These are phyloP conservation scores for Oncorhynchus kisutch DNA, from an alignment of 2,113 vertebrate species.

Conservation along the genomic window DNA sequence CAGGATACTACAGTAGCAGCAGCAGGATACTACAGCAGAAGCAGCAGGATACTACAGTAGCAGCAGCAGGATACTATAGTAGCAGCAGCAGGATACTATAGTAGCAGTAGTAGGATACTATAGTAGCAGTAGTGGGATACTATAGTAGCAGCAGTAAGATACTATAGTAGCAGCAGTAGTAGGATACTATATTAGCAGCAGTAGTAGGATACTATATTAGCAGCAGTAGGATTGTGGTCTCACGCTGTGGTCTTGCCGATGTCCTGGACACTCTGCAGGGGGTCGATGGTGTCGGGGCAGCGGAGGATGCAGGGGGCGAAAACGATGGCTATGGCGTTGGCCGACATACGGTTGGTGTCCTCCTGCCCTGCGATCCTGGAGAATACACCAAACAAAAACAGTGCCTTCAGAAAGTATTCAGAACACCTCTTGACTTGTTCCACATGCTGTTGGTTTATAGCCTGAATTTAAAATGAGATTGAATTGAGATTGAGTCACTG, in stretches of 20 bases:
- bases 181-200: neutral
- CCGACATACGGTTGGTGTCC: constrained; percentile 97
- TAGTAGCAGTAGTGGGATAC: neutral
- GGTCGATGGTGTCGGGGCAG: constrained; percentile 91
- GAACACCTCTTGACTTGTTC: no score
- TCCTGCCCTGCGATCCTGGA: constrained; percentile 91
- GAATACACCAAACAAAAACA: constrained; percentile 11
- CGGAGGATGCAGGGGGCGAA: constrained; percentile 98
- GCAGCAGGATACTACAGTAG: no score
- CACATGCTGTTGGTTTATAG: no score
- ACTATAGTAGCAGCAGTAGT: no score
- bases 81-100: neutral
- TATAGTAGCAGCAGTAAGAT: neutral
- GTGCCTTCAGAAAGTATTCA: no score
- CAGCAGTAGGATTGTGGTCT: constrained; percentile 35
- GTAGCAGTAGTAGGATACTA: neutral
- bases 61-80: no score
- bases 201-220: neutral
- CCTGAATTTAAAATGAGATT: no score
- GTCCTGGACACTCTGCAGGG: constrained; percentile 94
- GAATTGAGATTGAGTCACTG: no score
- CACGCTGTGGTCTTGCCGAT: constrained; percentile 98
- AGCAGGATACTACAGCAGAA: fast-evolving
- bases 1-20: fast-evolving
- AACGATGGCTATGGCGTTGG: constrained; percentile 95